phyloP scores from a whole-genome alignment of 2,113 vertebrate genomes.

The Podilymbus podiceps region DNA sequence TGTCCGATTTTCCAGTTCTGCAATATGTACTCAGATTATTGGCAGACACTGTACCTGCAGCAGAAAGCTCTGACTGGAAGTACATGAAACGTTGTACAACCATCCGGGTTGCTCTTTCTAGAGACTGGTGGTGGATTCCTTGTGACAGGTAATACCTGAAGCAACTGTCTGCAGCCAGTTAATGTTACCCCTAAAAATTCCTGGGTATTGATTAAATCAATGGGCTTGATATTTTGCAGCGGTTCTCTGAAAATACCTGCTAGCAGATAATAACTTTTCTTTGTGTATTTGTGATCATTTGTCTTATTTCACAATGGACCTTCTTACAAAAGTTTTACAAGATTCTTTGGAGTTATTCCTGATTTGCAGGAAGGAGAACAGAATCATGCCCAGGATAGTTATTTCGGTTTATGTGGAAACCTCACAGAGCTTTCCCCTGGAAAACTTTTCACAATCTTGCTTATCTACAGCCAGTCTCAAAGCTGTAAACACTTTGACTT shows the following conservation, averaged over 20 bases:
- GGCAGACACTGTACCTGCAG: not conserved
- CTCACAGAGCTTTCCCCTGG: not conserved
- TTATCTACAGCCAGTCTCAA: not conserved
- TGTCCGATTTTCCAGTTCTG: not conserved
- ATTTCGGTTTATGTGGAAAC: not conserved
- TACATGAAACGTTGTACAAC: not conserved
- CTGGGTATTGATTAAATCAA: not conserved
- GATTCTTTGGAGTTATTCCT: not conserved
- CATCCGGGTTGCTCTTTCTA: not conserved
- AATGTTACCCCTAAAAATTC: not conserved
- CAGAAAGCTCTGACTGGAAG: not conserved
- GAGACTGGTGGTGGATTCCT: not conserved
- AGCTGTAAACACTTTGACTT: not conserved
- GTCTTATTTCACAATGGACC: not conserved
- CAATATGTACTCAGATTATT: not conserved
- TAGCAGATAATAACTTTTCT: not conserved
- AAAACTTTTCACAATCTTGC: not conserved
- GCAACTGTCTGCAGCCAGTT: not conserved
- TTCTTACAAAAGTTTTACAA: not conserved
- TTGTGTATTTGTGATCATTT: not conserved
- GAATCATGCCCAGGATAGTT: not conserved
- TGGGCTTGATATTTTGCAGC: not conserved
- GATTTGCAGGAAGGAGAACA: not conserved
- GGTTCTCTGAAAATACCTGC: not conserved
- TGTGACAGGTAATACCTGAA: not conserved